Conservation (phyloP, 2,113 vertebrate species). For the Globicephala melas region DNA sequence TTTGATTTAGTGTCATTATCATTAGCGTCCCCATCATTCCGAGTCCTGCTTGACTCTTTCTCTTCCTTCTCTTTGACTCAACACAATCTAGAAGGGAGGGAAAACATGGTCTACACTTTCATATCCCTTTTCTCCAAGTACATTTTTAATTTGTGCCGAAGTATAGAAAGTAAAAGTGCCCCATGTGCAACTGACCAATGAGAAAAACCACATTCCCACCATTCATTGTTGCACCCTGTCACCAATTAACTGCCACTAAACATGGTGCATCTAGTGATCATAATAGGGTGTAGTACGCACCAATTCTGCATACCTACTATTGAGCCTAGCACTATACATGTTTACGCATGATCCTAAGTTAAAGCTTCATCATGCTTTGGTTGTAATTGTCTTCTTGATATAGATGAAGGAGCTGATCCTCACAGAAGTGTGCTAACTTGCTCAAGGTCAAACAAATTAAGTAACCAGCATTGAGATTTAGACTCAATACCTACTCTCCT, state of each 20-base stretch:
- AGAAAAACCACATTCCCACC: neutral
- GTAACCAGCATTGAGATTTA: neutral
- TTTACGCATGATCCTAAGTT: neutral
- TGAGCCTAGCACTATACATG: neutral
- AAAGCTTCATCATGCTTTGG: neutral
- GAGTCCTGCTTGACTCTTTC: neutral
- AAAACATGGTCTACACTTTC: neutral
- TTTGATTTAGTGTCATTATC: neutral
- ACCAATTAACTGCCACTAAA: neutral
- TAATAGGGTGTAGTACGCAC: neutral
- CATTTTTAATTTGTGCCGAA: neutral
- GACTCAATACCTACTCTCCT: neutral
- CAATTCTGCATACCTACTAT: neutral
- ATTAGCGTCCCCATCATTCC: neutral
- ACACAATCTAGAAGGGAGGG: neutral
- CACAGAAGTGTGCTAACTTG: neutral
- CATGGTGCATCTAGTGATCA: neutral
- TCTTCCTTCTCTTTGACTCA: neutral
- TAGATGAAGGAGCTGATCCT: neutral
- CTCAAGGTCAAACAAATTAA: neutral
- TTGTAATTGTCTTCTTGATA: neutral
- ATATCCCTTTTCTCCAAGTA: neutral
- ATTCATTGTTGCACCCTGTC: neutral
- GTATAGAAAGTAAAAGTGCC: neutral
- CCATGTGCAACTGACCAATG: neutral